Base-by-base conservation (phyloP, 2,113 vertebrate genomes). In the Castor canadensis region DNA sequence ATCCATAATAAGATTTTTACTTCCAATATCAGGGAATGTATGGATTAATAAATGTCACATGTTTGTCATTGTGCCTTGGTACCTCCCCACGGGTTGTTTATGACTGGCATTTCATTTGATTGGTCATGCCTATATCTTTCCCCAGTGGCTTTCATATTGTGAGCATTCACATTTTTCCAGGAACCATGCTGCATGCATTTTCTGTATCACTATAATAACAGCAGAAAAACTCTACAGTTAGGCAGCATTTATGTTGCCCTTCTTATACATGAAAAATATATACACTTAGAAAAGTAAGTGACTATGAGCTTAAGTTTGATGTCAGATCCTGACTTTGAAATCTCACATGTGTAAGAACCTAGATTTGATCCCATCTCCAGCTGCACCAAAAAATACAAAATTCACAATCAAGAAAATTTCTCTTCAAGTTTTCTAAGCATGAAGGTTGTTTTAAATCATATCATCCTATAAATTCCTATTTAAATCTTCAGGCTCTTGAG, bases 11-110 rank as follows among this genome's bases (percentile, higher is more conserved):
- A 87, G 47, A 90, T 56, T 47, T 24, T 32, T 95, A 54, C 76
- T 92, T 94, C 90, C 76, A 92, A 83, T 92, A 82, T 83, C 30
- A 77, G 62, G 28, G n/a, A 67, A 81, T 54, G 4, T 54, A 19
- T 76, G 54, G 75, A 76, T 58, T 85, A 58, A 58, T 87, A 56
- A 90, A 30, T 56, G 17, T 81, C 54, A 73, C 28, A 60, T 80
- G 40, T 87, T 75, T 24, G 13, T 87, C 43, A 17, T 30, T 49
- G 45, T 93, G 22, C 71, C 47, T 49, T 62, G 66, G 43, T 60
- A 62, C 17, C 22, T 92, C 16, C 6, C n/a, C 5, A n/a, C 52
- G 52, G 13, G 10, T 56, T 66, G 15, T 80, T 54, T 76, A 30
- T 7, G 16, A 32, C 49, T 62, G 30, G 10, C 43, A 32, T 90